phyloP scores from a whole-genome alignment of 2,888 invertebrate genomes.

The Chalcosyrphus nemorum region DNA sequence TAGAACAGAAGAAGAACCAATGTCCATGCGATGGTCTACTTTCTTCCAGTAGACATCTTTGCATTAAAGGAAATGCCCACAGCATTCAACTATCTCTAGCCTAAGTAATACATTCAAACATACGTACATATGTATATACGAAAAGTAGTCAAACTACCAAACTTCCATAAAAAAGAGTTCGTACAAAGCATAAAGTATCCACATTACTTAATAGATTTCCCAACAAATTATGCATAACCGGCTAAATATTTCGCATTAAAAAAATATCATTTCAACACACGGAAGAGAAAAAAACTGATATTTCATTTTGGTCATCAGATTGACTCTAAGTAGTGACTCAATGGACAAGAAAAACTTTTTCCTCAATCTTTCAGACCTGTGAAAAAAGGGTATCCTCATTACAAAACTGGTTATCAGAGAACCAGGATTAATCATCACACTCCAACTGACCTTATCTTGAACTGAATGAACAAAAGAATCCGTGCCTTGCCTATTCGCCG shows the following conservation, averaged over 20 bases:
- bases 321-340: conserved; percentile 5
- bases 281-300: conserved; percentile 7
- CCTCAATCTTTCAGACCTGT: conserved; percentile 3
- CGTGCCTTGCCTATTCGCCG: not conserved
- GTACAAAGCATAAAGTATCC: not conserved
- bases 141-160: no score
- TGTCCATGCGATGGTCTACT: no score
- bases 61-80: no score
- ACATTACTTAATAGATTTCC: not conserved
- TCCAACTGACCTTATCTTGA: conserved; percentile 5
- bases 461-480: not conserved
- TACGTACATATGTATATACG: no score
- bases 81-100: no score
- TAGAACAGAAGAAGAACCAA: no score
- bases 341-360: not conserved
- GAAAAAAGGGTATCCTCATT: conserved; percentile 33
- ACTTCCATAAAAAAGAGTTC: no score
- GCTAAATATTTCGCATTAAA: not conserved
- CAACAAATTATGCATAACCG: not conserved
- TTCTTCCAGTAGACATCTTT: no score
- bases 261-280: not conserved
- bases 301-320: not conserved
- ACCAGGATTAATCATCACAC: conserved; percentile 35
- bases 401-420: conserved; percentile 22
- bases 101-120: no score